phyloP scores from a whole-genome alignment of 2,113 vertebrate species.

The Morone chrysops region DNA sequence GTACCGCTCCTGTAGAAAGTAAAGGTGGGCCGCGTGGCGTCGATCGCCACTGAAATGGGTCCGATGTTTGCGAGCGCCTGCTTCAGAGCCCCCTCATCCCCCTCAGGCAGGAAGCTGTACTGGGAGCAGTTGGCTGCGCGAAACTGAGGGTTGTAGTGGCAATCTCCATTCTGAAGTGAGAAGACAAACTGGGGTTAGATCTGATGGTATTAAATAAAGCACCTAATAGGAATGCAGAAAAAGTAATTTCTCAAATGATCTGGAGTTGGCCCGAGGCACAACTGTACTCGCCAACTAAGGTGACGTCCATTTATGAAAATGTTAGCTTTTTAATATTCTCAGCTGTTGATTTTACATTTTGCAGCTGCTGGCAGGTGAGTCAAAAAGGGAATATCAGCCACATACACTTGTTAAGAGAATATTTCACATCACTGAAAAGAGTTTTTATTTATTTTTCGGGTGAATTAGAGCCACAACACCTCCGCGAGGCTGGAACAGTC shows the following conservation, averaged over 20 bases:
- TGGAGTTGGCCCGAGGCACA: neutral
- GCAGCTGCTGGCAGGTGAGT: neutral
- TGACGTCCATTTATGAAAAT: neutral
- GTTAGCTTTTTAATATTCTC: neutral
- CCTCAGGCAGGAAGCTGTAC: constrained; percentile 76
- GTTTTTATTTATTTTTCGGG: constrained; percentile 9
- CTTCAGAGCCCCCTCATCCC: constrained; percentile 83
- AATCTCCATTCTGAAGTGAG: constrained; percentile 64
- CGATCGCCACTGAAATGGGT: constrained; percentile 90
- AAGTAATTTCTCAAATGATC: too few species aligned
- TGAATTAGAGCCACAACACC: constrained; percentile 23
- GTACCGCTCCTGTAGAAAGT: constrained; percentile 88
- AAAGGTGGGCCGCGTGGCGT: constrained; percentile 85
- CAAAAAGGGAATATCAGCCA: neutral
- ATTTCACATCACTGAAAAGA: neutral
- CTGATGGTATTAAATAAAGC: neutral
- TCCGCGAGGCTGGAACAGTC: constrained; percentile 1
- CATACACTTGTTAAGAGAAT: neutral
- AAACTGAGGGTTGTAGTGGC: constrained; percentile 80
- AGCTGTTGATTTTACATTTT: neutral
- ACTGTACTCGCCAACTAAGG: too few species aligned
- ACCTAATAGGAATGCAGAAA: neutral
- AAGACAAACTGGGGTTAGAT: neutral
- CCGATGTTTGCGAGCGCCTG: constrained; percentile 86
- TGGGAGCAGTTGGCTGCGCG: constrained; percentile 89